Evolutionary conservation across 1,140 invertebrate genomes (phyloP).

Genomic region (Hypsibius dujardini): DNA sequence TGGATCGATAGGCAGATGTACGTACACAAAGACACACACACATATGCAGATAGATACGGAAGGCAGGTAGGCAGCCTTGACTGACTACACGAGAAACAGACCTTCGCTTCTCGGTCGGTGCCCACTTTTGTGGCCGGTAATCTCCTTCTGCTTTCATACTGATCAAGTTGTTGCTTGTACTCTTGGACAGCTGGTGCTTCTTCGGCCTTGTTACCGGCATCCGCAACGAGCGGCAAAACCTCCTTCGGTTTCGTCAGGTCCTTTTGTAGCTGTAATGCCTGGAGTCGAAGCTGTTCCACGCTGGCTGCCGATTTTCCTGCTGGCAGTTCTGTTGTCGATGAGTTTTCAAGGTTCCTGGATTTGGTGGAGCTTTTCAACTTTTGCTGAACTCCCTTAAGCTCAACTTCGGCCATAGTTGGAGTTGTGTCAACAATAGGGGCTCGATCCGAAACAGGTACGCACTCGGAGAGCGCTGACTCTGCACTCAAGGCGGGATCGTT

Average conservation of each 20-base stretch:
- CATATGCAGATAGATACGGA: too few species aligned
- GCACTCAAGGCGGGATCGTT: conserved; percentile 68
- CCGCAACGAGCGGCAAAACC: neutral
- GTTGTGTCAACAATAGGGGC: conserved; percentile 26
- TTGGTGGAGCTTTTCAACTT: too few species aligned
- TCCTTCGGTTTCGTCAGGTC: neutral
- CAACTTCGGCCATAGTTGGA: conserved; percentile 25
- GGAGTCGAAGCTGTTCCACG: neutral
- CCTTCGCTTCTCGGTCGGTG: too few species aligned
- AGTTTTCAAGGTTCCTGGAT: too few species aligned
- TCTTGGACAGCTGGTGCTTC: neutral
- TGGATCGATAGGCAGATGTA: too few species aligned
- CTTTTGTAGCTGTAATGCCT: conserved; percentile 6
- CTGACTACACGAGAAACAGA: too few species aligned
- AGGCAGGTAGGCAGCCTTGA: too few species aligned
- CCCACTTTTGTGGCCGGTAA: too few species aligned
- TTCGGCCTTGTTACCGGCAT: neutral
- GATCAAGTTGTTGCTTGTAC: neutral
- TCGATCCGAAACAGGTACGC: conserved; percentile 22
- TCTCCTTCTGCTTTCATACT: too few species aligned
- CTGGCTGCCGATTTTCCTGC: neutral
- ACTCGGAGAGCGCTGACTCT: conserved; percentile 27
- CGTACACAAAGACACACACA: too few species aligned
- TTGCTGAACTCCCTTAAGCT: neutral
- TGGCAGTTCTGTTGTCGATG: neutral